Percentiles rank a stretch among this genome's conserved stretches.
Evolutionary conservation across 2,797 vertebrate species (phyloP).

Genomic region (Crocidura indochinensis): DNA sequence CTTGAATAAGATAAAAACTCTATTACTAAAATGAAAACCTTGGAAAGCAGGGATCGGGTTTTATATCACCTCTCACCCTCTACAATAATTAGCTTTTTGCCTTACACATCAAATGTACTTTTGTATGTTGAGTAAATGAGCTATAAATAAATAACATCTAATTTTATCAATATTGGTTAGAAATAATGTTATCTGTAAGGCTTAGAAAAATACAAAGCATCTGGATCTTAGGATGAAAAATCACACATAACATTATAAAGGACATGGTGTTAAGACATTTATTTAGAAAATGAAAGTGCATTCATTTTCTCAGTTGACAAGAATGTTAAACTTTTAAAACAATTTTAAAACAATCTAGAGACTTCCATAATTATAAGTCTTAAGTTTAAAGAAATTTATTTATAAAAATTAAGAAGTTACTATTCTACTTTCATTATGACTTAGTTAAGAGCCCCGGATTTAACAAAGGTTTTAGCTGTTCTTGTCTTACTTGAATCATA

Average conservation of each 20-base stretch:
- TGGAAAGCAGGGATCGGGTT: not conserved
- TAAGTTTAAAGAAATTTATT: constrained; percentile 65
- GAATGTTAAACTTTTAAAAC: constrained; percentile 56
- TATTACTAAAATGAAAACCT: not conserved
- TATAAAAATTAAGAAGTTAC: constrained; percentile 76
- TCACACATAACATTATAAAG: not conserved
- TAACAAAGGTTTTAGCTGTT: not conserved
- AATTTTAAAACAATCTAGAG: constrained; percentile 59
- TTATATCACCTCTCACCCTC: not conserved
- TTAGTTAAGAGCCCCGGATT: constrained; percentile 42
- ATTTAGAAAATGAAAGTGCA: not conserved
- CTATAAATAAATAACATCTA: constrained; percentile 2
- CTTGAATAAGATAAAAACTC: not conserved
- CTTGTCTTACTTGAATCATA: constrained; percentile 17
- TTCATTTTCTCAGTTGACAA: constrained; percentile 52
- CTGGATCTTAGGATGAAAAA: not conserved
- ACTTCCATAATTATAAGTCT: constrained; percentile 37
- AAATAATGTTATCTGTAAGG: not conserved
- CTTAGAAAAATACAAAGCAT: constrained; percentile 28
- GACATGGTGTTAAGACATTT: not conserved
- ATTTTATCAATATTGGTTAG: not conserved
- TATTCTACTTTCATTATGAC: constrained; percentile 53
- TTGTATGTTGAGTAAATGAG: constrained; percentile 22
- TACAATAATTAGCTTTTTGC: not conserved
- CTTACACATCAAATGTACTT: not conserved